Percentiles rank a stretch among this genome's conserved stretches.
phyloP scores from a whole-genome alignment of 2,888 invertebrate species.

The Drosophila rubida region DNA sequence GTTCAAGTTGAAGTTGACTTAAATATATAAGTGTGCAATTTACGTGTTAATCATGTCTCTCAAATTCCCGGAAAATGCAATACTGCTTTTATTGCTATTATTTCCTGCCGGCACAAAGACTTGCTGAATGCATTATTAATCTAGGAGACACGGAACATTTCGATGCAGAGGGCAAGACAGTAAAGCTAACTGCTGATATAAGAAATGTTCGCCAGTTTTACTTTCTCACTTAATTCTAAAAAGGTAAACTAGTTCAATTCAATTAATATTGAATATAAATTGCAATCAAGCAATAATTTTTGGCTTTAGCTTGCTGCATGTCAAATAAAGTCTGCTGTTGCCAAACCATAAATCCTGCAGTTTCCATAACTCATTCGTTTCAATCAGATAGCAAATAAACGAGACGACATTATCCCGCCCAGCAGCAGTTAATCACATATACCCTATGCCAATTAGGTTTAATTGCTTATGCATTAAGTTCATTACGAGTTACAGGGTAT shows the following conservation, averaged over 20 bases:
- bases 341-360: background rate
- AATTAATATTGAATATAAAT: too few species aligned
- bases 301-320: too few species aligned
- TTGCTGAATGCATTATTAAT: background rate
- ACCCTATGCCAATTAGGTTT: conserved; percentile 14
- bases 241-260: too few species aligned
- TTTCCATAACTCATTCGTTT: background rate
- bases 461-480: conserved; percentile 34
- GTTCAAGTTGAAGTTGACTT: conserved; percentile 37
- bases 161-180: too few species aligned
- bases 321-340: background rate
- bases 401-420: conserved; percentile 2
- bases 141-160: background rate
- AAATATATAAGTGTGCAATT: background rate
- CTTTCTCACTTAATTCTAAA: too few species aligned
- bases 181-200: too few species aligned
- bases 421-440: conserved; percentile 25
- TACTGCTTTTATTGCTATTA: background rate
- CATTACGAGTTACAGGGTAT: conserved; percentile 43
- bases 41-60: background rate
- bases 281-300: too few species aligned
- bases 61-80: background rate
- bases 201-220: too few species aligned
- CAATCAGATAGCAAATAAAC: conserved; percentile 2
- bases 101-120: background rate